Conservation (phyloP, 1,140 invertebrate species). For the Drosophila auraria region DNA sequence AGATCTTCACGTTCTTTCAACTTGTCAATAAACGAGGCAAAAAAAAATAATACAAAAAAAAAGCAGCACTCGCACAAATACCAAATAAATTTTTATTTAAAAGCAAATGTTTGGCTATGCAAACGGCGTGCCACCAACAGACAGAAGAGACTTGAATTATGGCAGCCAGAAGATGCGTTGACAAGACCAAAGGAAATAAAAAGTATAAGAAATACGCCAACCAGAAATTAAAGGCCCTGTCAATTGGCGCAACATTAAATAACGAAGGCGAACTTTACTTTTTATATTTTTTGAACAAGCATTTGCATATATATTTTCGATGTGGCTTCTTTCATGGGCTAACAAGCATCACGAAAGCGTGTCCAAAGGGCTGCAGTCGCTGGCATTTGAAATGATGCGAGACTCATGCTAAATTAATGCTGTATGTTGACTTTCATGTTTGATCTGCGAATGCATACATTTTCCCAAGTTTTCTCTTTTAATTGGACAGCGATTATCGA, state of each 20-base stretch:
- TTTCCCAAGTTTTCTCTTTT: conserved; percentile 30
- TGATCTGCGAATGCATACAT: conserved; percentile 37
- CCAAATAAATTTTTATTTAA: conserved; percentile 75
- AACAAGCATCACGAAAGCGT: conserved; percentile 69
- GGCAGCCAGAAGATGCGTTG: conserved; percentile 78
- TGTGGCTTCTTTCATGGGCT: conserved; percentile 61
- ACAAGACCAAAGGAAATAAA: conserved; percentile 60
- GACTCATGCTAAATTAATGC: conserved; percentile 17
- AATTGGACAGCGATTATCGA: conserved; percentile 47
- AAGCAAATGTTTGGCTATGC: conserved; percentile 81
- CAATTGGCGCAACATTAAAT: conserved; percentile 66
- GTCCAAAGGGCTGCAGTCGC: conserved; percentile 58
- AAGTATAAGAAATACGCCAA: conserved; percentile 35
- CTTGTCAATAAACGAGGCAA: conserved; percentile 71
- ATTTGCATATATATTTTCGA: conserved; percentile 38
- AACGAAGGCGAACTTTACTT: conserved; percentile 37
- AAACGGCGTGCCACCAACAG: conserved; percentile 69
- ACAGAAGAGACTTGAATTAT: conserved; percentile 72
- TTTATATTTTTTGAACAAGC: conserved; percentile 13
- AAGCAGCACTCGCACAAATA: conserved; percentile 55
- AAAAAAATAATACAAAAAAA: conserved; percentile 15
- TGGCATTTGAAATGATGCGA: conserved; percentile 56
- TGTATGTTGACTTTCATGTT: conserved; percentile 17
- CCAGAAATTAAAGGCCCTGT: conserved; percentile 71
- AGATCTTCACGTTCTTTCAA: conserved; percentile 59